Evolutionary conservation across 2,888 invertebrate genomes (phyloP).

Genomic region (Drosophila pseudotakahashii): DNA sequence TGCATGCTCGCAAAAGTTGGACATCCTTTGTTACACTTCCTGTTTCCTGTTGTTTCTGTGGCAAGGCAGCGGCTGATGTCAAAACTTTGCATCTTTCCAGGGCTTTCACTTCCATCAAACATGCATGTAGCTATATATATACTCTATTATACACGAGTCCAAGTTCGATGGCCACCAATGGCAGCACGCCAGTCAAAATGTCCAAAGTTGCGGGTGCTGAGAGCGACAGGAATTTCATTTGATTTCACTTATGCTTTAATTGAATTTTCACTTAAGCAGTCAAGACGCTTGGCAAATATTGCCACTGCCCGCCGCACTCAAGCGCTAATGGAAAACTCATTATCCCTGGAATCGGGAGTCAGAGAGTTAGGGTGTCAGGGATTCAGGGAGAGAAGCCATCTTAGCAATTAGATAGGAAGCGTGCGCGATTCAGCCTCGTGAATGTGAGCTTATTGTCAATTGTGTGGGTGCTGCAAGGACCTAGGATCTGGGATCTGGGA

Average conservation of each 20-base stretch:
- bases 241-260: conserved; percentile 56
- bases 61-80: neutral
- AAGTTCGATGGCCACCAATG: conserved; percentile 22
- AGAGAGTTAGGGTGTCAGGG: neutral
- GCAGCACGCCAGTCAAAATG: conserved; percentile 12
- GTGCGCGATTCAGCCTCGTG: conserved; percentile 1
- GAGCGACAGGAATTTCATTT: conserved; percentile 36
- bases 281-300: conserved; percentile 53
- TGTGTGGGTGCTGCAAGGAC: conserved; percentile 3
- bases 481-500: neutral
- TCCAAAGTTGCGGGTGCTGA: conserved; percentile 8
- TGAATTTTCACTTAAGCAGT: conserved; percentile 65
- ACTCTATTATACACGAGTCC: neutral
- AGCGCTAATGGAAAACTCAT: conserved; percentile 76
- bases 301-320: conserved; percentile 50
- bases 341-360: conserved; percentile 32
- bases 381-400: conserved; percentile 1
- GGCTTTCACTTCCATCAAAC: conserved; percentile 5
- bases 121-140: neutral
- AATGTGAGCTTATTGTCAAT: conserved; percentile 41
- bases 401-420: conserved; percentile 56
- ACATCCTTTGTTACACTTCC: conserved; percentile 29
- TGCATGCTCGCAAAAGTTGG: conserved; percentile 17
- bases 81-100: conserved; percentile 15
- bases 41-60: neutral